These are phyloP conservation scores for Trissolcus japonicus DNA, from an alignment of 2,888 invertebrate species.

Conservation along the genomic window DNA sequence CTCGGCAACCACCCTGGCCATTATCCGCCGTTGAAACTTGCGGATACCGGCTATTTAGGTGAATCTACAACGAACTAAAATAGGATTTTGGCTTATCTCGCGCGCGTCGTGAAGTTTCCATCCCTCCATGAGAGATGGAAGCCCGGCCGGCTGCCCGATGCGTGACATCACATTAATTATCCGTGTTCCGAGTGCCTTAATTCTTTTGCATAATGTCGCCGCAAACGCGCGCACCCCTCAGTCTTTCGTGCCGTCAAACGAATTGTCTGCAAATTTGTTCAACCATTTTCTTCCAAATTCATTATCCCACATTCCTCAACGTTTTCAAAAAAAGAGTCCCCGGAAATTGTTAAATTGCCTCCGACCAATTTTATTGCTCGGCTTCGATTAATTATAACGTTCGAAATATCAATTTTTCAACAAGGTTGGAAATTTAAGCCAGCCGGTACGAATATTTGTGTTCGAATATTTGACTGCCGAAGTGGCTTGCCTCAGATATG, in stretches of 20 bases:
- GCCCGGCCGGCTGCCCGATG: slow-evolving; percentile 61
- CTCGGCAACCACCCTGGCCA: slow-evolving; percentile 65
- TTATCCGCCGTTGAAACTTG: slow-evolving; percentile 65
- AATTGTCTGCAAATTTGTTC: slow-evolving; percentile 37
- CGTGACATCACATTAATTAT: slow-evolving; percentile 68
- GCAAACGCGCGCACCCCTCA: slow-evolving; percentile 12
- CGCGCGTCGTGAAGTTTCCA: slow-evolving; percentile 62
- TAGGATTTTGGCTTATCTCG: slow-evolving; percentile 73
- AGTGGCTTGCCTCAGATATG: too few species aligned
- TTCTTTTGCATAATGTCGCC: slow-evolving; percentile 44
- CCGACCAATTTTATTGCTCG: too few species aligned
- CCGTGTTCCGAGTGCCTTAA: slow-evolving; percentile 52
- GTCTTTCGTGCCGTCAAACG: slow-evolving; percentile 25
- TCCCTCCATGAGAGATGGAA: slow-evolving; percentile 54
- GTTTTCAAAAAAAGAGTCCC: too few species aligned
- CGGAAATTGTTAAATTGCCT: too few species aligned
- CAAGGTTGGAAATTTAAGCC: too few species aligned
- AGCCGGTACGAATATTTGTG: too few species aligned
- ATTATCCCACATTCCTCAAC: background rate
- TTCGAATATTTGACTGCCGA: too few species aligned
- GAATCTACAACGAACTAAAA: slow-evolving; percentile 71
- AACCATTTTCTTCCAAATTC: background rate
- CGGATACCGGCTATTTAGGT: slow-evolving; percentile 61
- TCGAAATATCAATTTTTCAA: too few species aligned
- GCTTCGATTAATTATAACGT: too few species aligned